phyloP scores from a whole-genome alignment of 1,140 invertebrate species.

The Tetragnatha versicolor region DNA sequence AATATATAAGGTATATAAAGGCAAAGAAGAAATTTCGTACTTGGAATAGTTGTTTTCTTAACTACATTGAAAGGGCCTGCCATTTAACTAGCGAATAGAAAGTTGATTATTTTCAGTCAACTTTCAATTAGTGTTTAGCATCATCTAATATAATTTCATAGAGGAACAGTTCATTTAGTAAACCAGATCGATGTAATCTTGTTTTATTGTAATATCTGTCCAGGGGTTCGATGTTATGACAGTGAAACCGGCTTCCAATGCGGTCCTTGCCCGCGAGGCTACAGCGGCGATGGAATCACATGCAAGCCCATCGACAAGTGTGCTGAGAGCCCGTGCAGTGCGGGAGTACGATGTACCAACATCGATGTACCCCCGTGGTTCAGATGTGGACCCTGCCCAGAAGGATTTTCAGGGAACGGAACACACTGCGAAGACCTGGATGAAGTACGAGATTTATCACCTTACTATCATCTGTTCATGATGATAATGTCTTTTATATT shows the following conservation, averaged over 20 bases:
- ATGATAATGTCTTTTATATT: background rate
- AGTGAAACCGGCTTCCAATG: constrained; percentile 68
- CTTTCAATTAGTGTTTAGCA: too few species aligned
- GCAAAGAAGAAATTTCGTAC: too few species aligned
- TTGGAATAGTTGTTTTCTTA: too few species aligned
- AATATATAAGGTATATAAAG: too few species aligned
- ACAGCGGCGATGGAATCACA: constrained; percentile 79
- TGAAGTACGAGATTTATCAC: constrained; percentile 69
- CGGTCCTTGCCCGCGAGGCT: constrained; percentile 83
- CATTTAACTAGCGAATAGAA: too few species aligned
- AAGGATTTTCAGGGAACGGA: constrained; percentile 85
- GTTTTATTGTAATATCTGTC: too few species aligned
- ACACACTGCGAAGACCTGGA: constrained; percentile 79
- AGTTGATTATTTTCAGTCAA: too few species aligned
- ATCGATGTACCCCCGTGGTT: constrained; percentile 75
- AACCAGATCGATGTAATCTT: too few species aligned
- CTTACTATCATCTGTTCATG: background rate
- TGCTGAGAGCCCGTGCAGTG: constrained; percentile 76
- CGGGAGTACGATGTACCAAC: constrained; percentile 74
- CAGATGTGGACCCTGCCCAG: constrained; percentile 75
- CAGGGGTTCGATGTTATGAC: constrained; percentile 50
- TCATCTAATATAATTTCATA: too few species aligned
- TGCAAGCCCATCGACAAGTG: constrained; percentile 75
- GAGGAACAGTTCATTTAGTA: too few species aligned
- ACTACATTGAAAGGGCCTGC: too few species aligned